A percentile compares a stretch with the other conserved stretches of the same genome.
These are phyloP conservation scores for Gyps fulvus DNA, from an alignment of 2,113 vertebrate species.

Conservation along the genomic window DNA sequence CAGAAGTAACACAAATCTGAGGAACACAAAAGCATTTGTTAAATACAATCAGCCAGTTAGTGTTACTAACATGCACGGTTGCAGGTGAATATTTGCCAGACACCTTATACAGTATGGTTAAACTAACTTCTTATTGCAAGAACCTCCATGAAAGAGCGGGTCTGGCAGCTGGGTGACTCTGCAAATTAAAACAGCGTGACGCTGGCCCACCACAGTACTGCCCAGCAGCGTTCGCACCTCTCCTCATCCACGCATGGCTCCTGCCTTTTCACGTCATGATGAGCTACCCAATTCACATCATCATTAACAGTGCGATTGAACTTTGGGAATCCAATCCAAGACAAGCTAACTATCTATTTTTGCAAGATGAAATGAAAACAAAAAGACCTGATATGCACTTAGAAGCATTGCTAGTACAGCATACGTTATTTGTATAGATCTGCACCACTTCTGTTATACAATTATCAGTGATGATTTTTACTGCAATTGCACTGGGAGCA, in stretches of 20 bases:
- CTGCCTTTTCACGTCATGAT: not conserved
- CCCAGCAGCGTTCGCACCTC: not conserved
- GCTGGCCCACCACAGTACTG: not conserved
- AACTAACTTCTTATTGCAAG: not conserved
- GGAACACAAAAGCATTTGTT: not conserved
- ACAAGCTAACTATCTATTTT: not conserved
- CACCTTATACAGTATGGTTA: not conserved
- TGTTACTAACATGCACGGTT: accelerated
- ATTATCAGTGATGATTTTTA: not conserved
- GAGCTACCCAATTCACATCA: not conserved
- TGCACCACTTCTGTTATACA: not conserved
- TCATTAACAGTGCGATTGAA: not conserved
- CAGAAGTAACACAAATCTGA: not conserved
- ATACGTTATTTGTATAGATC: not conserved
- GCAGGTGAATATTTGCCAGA: not conserved
- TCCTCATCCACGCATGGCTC: not conserved
- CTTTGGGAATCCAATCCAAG: not conserved
- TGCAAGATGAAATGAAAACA: not conserved
- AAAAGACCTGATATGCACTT: not conserved
- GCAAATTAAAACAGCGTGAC: accelerated
- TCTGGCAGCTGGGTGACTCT: not conserved
- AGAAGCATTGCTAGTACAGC: not conserved
- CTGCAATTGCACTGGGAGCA: not conserved
- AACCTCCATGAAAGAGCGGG: not conserved
- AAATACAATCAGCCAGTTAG: not conserved